A percentile compares a stretch with the other conserved stretches of the same genome.
Conservation (phyloP, 2,888 invertebrate species). For the Carabus problematicus region DNA sequence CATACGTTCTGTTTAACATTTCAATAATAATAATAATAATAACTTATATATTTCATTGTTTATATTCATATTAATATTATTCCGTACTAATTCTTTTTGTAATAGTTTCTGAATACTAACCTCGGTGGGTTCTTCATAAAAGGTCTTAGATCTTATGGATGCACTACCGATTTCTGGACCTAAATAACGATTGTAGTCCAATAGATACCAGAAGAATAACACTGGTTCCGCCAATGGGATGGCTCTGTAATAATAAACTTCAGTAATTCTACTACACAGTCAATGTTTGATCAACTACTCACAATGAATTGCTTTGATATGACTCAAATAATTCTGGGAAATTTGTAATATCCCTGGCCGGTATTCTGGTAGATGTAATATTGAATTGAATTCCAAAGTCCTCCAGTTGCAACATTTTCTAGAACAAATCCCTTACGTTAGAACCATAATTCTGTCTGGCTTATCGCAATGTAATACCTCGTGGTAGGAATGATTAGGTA, state of each 20-base stretch:
- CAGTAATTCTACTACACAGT: too few relatives aligned
- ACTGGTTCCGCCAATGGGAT: conserved; percentile 22
- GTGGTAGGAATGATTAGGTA: neutral
- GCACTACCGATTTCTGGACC: neutral
- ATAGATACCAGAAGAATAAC: neutral
- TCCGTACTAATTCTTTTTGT: too few relatives aligned
- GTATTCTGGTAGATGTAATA: too few relatives aligned
- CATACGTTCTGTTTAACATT: neutral
- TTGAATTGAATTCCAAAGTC: too few relatives aligned
- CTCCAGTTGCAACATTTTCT: too few relatives aligned
- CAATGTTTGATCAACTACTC: neutral
- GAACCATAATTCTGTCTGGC: neutral
- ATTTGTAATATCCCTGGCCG: too few relatives aligned
- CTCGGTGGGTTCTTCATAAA: conserved; percentile 2
- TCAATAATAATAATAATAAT: neutral
- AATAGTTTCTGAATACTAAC: neutral
- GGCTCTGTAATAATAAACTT: conserved; percentile 6
- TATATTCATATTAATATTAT: too few relatives aligned
- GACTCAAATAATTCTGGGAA: neutral
- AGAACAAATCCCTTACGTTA: neutral
- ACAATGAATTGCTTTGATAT: conserved; percentile 14
- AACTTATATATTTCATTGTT: neutral
- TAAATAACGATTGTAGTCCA: neutral
- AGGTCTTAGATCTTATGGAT: neutral
- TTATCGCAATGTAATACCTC: neutral